Evolutionary conservation across 2,113 vertebrate genomes (phyloP).

Genomic region (Platysternon megacephalum): DNA sequence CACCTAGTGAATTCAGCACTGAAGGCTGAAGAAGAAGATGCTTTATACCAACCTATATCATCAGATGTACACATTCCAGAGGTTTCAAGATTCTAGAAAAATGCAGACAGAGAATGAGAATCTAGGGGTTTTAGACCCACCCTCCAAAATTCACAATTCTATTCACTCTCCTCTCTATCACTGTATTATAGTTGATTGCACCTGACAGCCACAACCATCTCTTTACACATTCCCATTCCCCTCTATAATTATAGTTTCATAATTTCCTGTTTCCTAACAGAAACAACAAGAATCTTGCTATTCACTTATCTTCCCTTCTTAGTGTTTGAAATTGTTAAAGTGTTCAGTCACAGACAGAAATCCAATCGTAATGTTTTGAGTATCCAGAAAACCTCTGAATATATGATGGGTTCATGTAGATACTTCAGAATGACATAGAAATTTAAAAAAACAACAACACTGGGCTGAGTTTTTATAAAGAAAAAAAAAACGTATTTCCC

Average conservation of each 20-base stretch:
- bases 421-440: neutral
- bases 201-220: neutral
- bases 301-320: neutral
- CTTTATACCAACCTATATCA: neutral
- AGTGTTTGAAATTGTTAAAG: neutral
- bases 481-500: neutral
- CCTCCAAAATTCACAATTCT: neutral
- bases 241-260: neutral
- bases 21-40: neutral
- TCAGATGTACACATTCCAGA: neutral
- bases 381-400: neutral
- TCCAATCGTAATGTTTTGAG: neutral
- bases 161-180: neutral
- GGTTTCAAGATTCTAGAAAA: neutral
- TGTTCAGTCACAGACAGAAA: neutral
- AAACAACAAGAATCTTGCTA: neutral
- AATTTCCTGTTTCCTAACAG: neutral
- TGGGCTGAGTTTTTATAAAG: neutral
- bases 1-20: neutral
- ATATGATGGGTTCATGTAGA: neutral
- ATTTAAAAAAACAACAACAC: neutral
- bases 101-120: accelerated
- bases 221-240: neutral
- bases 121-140: neutral
- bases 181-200: neutral